Percentiles rank a stretch among this genome's conserved stretches.
Conservation (phyloP, 2,888 invertebrate genomes). For the Geotrupes spiniger region DNA sequence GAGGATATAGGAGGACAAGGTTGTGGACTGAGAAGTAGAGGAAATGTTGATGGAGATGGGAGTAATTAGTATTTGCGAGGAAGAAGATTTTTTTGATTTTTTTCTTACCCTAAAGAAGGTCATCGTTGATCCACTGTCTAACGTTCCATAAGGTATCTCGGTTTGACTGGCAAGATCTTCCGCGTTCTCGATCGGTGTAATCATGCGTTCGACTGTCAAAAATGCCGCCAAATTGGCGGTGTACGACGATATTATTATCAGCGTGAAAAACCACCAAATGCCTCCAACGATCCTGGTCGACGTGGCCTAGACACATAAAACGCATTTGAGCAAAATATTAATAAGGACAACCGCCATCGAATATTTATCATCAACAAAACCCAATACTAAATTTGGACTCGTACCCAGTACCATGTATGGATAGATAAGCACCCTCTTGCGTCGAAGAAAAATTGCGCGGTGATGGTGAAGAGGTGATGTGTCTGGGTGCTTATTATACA, state of each 20-base stretch:
- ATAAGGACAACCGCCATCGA: no score
- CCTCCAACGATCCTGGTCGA: conserved; percentile 94
- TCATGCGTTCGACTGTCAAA: conserved; percentile 94
- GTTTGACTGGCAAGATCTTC: conserved; percentile 94
- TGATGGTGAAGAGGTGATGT: not conserved
- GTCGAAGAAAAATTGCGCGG: not conserved
- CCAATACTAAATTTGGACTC: conserved; percentile 12
- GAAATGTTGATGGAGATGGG: no score
- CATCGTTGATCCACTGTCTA: conserved; percentile 94
- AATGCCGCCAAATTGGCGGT: conserved; percentile 98
- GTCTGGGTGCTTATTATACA: conserved; percentile 13
- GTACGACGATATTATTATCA: conserved; percentile 97
- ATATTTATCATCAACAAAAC: conserved; percentile 20
- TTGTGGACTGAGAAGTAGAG: no score
- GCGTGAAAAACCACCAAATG: conserved; percentile 99
- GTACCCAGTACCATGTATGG: conserved; percentile 3
- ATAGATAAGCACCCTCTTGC: conserved; percentile 5
- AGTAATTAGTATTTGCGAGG: no score
- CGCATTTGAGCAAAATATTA: no score
- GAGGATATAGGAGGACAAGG: no score
- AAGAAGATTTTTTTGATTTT: no score
- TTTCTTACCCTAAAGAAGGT: conserved; percentile 86
- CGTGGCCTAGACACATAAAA: conserved; percentile 73
- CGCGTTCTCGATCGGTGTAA: conserved; percentile 92
- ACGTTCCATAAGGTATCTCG: conserved; percentile 89